Evolutionary conservation across 1,140 invertebrate genomes (phyloP), one percentile per base, ranked within the genome.

Genomic region (Spodoptera litura): DNA sequence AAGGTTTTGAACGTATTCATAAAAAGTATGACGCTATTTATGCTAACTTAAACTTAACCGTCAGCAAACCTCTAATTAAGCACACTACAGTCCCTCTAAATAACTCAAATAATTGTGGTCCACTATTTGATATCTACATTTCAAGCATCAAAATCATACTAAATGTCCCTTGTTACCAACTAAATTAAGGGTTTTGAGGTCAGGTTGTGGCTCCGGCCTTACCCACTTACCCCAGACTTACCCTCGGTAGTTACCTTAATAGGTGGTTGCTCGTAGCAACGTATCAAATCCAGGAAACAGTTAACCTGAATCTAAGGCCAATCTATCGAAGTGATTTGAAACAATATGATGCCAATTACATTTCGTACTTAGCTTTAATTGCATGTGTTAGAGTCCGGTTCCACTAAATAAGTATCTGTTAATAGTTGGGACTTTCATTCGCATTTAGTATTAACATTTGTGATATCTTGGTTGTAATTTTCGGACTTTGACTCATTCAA

Each of bases 231-330:
- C 44, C 38, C 25, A 44, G 38, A 44, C 38, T 53, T 70, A 70
- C 11, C 66, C 27, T 52, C 6, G 20, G 13, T 71, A 38, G 27
- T 20, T 56, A 56, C 52, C n/a, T n/a, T 64, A 71, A 71, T 71
- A 56, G 51, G 9, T 71, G 38, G 38, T 56, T 3, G 27, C 52
- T 35, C 56, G 51, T 35, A 71, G 51, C 15, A 9, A 64, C 38
- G 61, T 49, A 64, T 64, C 68, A 51, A 53, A 71, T 71, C 31
- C 44, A 15, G 68, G 68, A 35, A 38, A 71, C 68, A 31, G 68
- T 71, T 55, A 25, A 71, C 52, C 52, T 56, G 52, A 56, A 13
- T 56, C 52, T 71, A 56, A 56, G 25, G 64, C 31, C 64, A 52
- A 68, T 68, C 49, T 68, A 52, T 6, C 13, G 1, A 31, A 68